Percentiles rank a stretch among this genome's conserved stretches.
Evolutionary conservation across 2,888 invertebrate genomes (phyloP).

Genomic region (Ochlodes sylvanus): DNA sequence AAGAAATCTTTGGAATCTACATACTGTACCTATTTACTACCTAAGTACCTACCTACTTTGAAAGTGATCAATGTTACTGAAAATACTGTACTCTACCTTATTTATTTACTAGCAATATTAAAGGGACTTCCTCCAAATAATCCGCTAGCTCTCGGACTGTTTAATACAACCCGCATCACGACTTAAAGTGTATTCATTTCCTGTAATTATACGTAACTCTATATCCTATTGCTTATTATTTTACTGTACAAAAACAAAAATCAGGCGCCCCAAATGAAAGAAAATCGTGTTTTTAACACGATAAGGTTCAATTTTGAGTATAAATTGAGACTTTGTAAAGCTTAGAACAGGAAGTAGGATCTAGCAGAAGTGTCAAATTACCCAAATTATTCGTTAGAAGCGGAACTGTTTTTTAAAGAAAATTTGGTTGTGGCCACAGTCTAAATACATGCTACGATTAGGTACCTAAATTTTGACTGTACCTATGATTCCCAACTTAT

Average conservation of each 20-base stretch:
- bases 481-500: too few relatives aligned
- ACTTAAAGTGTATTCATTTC: slow-evolving; percentile 41
- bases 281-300: background rate
- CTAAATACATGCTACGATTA: background rate
- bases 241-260: slow-evolving; percentile 7
- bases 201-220: slow-evolving; percentile 52
- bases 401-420: slow-evolving; percentile 29
- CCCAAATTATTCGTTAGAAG: slow-evolving; percentile 28
- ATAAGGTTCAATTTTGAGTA: background rate
- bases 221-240: slow-evolving; percentile 43
- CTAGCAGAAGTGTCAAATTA: slow-evolving; percentile 37
- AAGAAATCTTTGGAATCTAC: too few relatives aligned
- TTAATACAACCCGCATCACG: slow-evolving; percentile 18
- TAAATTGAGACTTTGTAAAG: background rate
- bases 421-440: slow-evolving; percentile 28
- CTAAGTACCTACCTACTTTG: too few relatives aligned
- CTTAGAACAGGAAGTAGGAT: slow-evolving; percentile 23
- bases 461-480: too few relatives aligned
- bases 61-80: too few relatives aligned
- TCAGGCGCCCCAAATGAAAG: background rate
- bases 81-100: too few relatives aligned
- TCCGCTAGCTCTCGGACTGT: background rate
- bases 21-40: too few relatives aligned
- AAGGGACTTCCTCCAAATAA: background rate
- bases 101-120: background rate